A percentile compares a stretch with the other conserved stretches of the same genome.
These are phyloP conservation scores for Parotocinclus haroldoi DNA, from an alignment of 2,797 vertebrate genomes.

Conservation along the genomic window DNA sequence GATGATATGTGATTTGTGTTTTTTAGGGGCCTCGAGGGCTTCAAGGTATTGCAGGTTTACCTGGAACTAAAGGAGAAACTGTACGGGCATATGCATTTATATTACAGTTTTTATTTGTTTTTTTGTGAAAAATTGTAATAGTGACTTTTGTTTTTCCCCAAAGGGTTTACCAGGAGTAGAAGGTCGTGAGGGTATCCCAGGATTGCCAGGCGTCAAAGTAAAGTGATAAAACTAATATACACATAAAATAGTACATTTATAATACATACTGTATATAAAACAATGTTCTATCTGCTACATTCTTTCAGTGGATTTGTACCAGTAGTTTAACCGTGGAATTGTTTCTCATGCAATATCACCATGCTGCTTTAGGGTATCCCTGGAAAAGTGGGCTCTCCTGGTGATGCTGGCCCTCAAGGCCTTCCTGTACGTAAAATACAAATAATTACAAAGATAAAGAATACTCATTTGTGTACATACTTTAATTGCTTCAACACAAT, in stretches of 20 bases:
- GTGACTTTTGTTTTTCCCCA: constrained; percentile 3
- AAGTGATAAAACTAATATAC: background rate
- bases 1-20: constrained; percentile 2
- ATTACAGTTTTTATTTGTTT: background rate
- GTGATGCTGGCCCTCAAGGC: constrained; percentile 83
- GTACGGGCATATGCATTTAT: constrained; percentile 66
- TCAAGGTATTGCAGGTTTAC: constrained; percentile 82
- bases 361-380: constrained; percentile 76
- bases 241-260: background rate
- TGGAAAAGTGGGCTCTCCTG: constrained; percentile 86
- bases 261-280: too few species aligned
- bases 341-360: too few species aligned
- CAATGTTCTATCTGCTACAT: background rate
- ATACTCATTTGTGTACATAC: constrained; percentile 7
- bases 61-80: constrained; percentile 86
- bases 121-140: background rate
- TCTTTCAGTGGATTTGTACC: constrained; percentile 14
- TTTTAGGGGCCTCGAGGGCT: constrained; percentile 78
- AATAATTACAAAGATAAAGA: background rate
- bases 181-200: constrained; percentile 89
- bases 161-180: constrained; percentile 88
- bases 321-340: too few species aligned
- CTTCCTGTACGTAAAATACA: constrained; percentile 78
- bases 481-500: background rate
- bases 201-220: constrained; percentile 87